Evolutionary conservation across 2,888 invertebrate genomes (phyloP), one percentile per base, ranked within the genome.

Genomic region (Drosophila ezoana): DNA sequence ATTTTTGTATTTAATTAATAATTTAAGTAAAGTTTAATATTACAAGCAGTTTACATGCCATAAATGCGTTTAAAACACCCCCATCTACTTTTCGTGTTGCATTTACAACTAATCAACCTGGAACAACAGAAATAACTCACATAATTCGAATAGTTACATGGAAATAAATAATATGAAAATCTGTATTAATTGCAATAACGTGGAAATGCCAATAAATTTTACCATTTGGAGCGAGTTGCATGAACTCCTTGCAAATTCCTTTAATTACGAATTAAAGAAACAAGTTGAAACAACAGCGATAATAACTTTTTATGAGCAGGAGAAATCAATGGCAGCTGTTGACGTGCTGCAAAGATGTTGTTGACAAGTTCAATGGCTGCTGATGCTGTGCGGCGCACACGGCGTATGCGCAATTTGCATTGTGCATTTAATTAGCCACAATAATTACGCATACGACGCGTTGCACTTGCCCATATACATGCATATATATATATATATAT

Each of bases 321-420:
- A 37, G 52, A 51, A 47, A 45, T 53, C 16, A 40, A 40, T 18
- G 23, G 18, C 47, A 57, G 45, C 44, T 52, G 65, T 28, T 81
- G 63, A 57, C 71, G 62, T 69, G 62, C 37, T 18, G 43, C 16
- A 56, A 53, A 48, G 48, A 49, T 40, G 67, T 48, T 69, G 72
- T 58, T 49, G 81, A 85, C 84, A 85, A 85, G 84, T 85, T 87
- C 84, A 85, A 79, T 85, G 85, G 68, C 84, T 81, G 67, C 20
- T 35, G 49, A 8, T 23, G 51, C 43, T 23, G 8, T 9, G 3
- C 6, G 53, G 62, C 45, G n/a, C 49, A 65, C 71, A 41, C 51
- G 60, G 63, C 69, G 72, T 86, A 76, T 86, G 60, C 53, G 71
- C 84, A 71, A 76, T 81, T 84, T 84, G 76, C 80, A 81, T 84